A percentile compares a stretch with the other conserved stretches of the same genome.
These are phyloP conservation scores for Siniperca undulata DNA, from an alignment of 2,797 vertebrate species.

Conservation along the genomic window DNA sequence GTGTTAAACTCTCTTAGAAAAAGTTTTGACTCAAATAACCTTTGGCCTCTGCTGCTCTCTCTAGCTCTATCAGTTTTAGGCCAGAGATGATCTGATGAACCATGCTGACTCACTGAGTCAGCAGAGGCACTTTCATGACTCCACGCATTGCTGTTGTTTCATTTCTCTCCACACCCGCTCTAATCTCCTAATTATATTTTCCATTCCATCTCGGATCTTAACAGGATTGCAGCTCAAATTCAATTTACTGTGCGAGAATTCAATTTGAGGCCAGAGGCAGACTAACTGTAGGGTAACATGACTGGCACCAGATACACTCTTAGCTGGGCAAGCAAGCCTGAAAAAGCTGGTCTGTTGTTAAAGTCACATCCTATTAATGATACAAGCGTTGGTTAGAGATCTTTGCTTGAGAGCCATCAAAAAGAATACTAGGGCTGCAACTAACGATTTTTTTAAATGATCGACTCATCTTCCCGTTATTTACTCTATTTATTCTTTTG, in stretches of 20 bases:
- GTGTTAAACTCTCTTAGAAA: not conserved
- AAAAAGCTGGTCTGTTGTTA: slow-evolving; percentile 11
- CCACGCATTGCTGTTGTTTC: slow-evolving; percentile 33
- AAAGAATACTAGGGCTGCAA: not conserved
- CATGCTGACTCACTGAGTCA: slow-evolving; percentile 40
- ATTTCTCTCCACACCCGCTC: slow-evolving; percentile 45
- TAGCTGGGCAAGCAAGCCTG: slow-evolving; percentile 5
- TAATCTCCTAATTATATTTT: slow-evolving; percentile 70
- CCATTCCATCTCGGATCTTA: slow-evolving; percentile 62
- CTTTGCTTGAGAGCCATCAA: slow-evolving; percentile 1
- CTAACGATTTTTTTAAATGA: not conserved
- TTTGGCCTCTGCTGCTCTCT: not conserved
- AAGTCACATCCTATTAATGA: slow-evolving; percentile 20
- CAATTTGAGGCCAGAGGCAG: slow-evolving; percentile 64
- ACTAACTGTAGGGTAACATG: slow-evolving; percentile 32
- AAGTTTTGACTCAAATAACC: not conserved
- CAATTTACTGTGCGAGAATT: slow-evolving; percentile 67
- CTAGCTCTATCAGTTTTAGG: not conserved
- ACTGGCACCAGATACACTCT: slow-evolving; percentile 12
- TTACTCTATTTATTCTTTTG: not conserved
- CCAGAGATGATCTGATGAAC: slow-evolving; percentile 31
- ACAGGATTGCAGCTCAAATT: slow-evolving; percentile 63
- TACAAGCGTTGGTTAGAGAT: not conserved
- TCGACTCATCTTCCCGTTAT: not conserved
- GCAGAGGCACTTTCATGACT: slow-evolving; percentile 42